Percentiles rank a stretch among this genome's conserved stretches.
phyloP scores from a whole-genome alignment of 1,140 invertebrate species.

The Diplogasteroides magnus region DNA sequence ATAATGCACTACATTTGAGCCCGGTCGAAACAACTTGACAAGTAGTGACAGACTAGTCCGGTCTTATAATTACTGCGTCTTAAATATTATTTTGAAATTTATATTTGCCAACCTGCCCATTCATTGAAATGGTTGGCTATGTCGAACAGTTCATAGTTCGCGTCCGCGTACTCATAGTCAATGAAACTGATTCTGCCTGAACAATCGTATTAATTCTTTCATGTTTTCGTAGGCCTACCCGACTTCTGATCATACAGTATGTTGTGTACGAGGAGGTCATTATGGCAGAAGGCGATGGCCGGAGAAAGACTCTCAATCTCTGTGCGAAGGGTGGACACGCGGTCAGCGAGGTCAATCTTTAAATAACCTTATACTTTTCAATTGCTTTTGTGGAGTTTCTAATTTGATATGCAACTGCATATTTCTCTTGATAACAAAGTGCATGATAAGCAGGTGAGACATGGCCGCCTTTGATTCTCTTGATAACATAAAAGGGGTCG shows the following conservation, averaged over 20 bases:
- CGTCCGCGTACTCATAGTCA: constrained; percentile 90
- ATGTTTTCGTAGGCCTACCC: constrained; percentile 46
- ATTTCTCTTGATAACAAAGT: no score
- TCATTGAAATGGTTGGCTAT: constrained; percentile 97
- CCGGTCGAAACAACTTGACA: no score
- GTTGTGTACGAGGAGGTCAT: constrained; percentile 90
- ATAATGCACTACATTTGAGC: constrained; percentile 15
- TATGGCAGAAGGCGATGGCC: constrained; percentile 90
- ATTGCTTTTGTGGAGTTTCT: no score
- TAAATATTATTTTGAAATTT: no score
- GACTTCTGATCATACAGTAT: constrained; percentile 74
- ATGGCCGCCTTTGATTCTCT: no score
- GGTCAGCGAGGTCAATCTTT: no score
- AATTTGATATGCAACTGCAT: no score
- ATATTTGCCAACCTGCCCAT: constrained; percentile 86
- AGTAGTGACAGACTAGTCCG: not conserved
- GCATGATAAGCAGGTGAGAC: no score
- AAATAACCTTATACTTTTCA: no score
- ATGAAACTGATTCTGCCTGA: constrained; percentile 64
- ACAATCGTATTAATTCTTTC: not conserved
- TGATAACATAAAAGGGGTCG: no score
- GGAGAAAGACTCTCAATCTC: not conserved
- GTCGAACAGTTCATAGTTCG: constrained; percentile 91
- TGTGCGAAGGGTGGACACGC: constrained; percentile 5
- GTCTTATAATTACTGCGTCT: no score